These are phyloP conservation scores for Rhizomys pruinosus DNA, from an alignment of 2,113 vertebrate genomes.

Conservation along the genomic window DNA sequence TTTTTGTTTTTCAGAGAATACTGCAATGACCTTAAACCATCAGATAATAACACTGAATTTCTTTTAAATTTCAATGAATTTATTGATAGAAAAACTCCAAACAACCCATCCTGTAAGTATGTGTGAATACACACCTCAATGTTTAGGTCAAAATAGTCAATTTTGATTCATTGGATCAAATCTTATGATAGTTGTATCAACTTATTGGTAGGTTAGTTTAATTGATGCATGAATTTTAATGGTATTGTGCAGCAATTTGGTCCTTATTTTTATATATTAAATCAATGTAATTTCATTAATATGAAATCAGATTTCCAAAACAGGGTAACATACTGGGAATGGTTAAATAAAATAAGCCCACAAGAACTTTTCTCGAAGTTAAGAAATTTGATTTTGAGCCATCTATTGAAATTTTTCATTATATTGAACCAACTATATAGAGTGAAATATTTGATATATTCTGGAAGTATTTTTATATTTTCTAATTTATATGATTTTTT, in stretches of 20 bases:
- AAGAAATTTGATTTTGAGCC: constrained; percentile 22
- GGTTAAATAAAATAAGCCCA: background rate
- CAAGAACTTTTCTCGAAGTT: background rate
- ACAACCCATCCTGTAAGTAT: constrained; percentile 94
- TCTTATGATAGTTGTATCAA: background rate
- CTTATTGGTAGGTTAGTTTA: background rate
- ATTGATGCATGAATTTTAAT: background rate
- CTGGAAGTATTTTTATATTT: background rate
- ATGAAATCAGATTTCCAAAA: constrained; percentile 33
- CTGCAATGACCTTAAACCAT: constrained; percentile 94
- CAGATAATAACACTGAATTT: constrained; percentile 96
- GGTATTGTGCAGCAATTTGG: background rate
- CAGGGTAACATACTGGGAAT: background rate
- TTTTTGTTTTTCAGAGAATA: constrained; percentile 92
- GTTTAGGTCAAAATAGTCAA: background rate
- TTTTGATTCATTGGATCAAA: background rate
- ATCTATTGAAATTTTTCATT: background rate
- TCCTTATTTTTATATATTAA: background rate
- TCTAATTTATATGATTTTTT: constrained; percentile 25
- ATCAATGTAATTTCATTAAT: background rate
- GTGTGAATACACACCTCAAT: background rate
- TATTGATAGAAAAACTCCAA: constrained; percentile 94
- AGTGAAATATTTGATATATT: background rate
- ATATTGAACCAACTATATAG: background rate
- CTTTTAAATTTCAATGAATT: constrained; percentile 95